A percentile compares a stretch with the other conserved stretches of the same genome.
phyloP scores from a whole-genome alignment of 2,113 vertebrate species.

The Caretta caretta region DNA sequence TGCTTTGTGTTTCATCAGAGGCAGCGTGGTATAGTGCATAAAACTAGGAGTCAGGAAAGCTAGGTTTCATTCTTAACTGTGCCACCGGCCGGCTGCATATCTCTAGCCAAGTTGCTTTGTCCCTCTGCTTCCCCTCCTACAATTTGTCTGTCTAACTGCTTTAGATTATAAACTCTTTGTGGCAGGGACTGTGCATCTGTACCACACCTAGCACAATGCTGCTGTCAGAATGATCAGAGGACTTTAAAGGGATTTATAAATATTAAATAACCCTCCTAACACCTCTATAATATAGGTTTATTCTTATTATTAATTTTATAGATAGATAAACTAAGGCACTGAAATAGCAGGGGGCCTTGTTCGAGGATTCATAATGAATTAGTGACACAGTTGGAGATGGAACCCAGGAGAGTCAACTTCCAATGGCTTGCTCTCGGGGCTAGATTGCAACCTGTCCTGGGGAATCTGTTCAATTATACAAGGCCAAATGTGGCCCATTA shows the following conservation, averaged over 20 bases:
- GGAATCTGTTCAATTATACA: constrained; percentile 6
- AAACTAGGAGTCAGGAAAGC: background rate
- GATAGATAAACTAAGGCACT: background rate
- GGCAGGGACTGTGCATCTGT: background rate
- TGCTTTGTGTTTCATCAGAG: background rate
- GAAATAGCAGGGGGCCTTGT: constrained; percentile 2
- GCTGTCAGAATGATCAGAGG: background rate
- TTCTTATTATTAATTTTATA: background rate
- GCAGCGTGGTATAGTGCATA: background rate
- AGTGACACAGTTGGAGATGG: constrained; percentile 15
- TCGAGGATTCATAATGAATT: background rate
- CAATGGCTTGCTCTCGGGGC: background rate
- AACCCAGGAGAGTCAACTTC: background rate
- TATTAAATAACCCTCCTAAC: background rate
- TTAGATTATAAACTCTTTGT: background rate
- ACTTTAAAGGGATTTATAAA: background rate
- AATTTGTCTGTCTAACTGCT: background rate
- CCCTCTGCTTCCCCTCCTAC: background rate
- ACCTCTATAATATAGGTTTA: background rate
- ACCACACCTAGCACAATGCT: background rate
- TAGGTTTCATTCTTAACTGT: background rate
- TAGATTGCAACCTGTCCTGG: background rate
- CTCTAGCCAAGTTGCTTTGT: background rate
- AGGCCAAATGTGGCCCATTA: background rate
- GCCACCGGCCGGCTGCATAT: background rate